A percentile compares a stretch with the other conserved stretches of the same genome.
These are phyloP conservation scores for Chrysocyon brachyurus DNA, from an alignment of 2,797 vertebrate species.

Conservation along the genomic window DNA sequence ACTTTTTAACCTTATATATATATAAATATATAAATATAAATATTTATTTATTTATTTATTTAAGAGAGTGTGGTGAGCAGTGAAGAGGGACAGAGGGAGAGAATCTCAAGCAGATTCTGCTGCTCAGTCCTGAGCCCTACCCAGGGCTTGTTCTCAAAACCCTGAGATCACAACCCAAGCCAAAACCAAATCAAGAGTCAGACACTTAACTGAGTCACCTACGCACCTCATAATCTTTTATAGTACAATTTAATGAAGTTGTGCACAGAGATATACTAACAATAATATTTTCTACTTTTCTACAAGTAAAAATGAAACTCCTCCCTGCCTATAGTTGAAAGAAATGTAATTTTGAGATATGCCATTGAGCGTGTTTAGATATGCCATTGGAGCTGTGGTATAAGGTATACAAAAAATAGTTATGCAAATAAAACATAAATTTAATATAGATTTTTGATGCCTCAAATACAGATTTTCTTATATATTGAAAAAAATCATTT, in stretches of 20 bases:
- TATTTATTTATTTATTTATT: not conserved
- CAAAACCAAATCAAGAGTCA: not conserved
- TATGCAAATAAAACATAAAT: not conserved
- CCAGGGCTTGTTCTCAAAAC: not conserved
- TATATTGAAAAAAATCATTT: not conserved
- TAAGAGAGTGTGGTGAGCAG: not conserved
- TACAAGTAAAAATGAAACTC: not conserved
- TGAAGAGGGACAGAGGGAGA: not conserved
- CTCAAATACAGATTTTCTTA: not conserved
- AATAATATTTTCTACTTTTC: not conserved
- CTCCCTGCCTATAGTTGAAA: not conserved
- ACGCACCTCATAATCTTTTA: not conserved
- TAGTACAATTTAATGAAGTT: not conserved
- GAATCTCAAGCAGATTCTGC: not conserved
- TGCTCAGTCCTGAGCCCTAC: not conserved
- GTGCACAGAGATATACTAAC: not conserved
- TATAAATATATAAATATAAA: not conserved
- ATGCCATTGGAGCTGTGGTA: not conserved
- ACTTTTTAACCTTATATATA: not conserved
- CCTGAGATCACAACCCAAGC: not conserved
- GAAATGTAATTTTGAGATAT: conserved; percentile 1
- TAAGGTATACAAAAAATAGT: not conserved
- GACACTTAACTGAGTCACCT: not conserved
- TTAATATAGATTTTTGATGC: not conserved
- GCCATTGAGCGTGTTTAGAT: not conserved